These are phyloP conservation scores for Oryzias woworae DNA, from an alignment of 2,113 vertebrate genomes.

Conservation along the genomic window DNA sequence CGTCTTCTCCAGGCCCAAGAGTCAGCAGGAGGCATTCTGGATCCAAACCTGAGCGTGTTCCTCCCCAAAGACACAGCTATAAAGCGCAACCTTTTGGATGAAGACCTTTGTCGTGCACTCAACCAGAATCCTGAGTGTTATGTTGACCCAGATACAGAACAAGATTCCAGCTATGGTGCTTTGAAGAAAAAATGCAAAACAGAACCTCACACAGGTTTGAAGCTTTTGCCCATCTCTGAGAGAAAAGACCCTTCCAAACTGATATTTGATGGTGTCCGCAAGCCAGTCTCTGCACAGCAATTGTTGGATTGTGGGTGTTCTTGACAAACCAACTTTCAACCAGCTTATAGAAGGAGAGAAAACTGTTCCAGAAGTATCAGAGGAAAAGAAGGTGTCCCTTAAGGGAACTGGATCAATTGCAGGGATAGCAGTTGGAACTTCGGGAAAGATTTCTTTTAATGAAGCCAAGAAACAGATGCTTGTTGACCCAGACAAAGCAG, in stretches of 20 bases:
- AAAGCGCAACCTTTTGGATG: constrained; percentile 84
- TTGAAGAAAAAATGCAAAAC: constrained; percentile 4
- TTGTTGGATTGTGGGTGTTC: constrained; percentile 87
- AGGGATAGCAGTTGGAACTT: constrained; percentile 70
- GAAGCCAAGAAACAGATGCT: no score
- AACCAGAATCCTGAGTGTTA: constrained; percentile 2
- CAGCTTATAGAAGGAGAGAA: constrained; percentile 83
- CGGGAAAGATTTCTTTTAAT: background rate
- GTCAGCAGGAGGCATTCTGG: constrained; percentile 86
- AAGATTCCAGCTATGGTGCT: constrained; percentile 54
- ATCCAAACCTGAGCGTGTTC: constrained; percentile 88
- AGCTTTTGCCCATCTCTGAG: constrained; percentile 83
- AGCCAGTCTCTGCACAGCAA: constrained; percentile 89
- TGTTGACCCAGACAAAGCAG: no score
- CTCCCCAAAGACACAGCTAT: constrained; percentile 86
- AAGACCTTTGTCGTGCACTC: constrained; percentile 54
- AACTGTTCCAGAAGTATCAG: constrained; percentile 83
- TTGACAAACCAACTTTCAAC: constrained; percentile 84
- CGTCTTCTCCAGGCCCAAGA: constrained; percentile 89
- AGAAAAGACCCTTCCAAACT: constrained; percentile 81
- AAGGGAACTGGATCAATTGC: constrained; percentile 89
- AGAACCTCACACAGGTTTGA: constrained; percentile 77
- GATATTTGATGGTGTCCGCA: constrained; percentile 89
- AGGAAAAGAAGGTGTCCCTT: constrained; percentile 84
- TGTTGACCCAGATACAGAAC: constrained; percentile 9